Base-by-base conservation (phyloP, 2,113 vertebrate species). In the Thymallus thymallus region DNA sequence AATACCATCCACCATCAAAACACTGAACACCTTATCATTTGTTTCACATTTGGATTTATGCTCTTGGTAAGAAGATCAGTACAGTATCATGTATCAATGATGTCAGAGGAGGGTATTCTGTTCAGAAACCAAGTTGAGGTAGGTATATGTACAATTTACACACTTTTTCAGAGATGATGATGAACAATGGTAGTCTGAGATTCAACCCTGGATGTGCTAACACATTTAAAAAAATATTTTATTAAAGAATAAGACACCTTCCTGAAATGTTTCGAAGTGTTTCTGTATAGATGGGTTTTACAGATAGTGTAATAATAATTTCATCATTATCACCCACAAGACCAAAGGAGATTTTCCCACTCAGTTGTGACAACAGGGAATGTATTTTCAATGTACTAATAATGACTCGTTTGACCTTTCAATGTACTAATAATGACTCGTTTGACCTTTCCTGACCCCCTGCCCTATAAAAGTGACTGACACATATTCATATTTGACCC, bases 141-240 rank as follows among this genome's bases (percentile, higher is more conserved):
- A 95, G 94, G 92, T 94, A 84, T 82, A 94, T 94, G 92, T 92
- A 89, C 90, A 55, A 56, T 29, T 16, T 32, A 68, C n/a, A 60
- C n/a, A 9, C 18, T 60, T 16, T 60, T 22, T 51, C 48, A 51
- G 48, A 13, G n/a, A 23, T 60, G 56, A 22, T 22, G 56, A 60
- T 23, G n/a, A 60, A 60, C 56, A 60, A 51, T 18, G 48, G 48
- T 51, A 60, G 56, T 60, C 20, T 60, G 20, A 60, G n/a, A 60
- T 60, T 60, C n/a, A 60, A 46, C 9, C 35, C 41, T 68, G 41
- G 66, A 68, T 68, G 35, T 60, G 56, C 56, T 23, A n/a, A 60
- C 6, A 22, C 6, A 60, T 9, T 2, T 22, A 2, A 22, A 2
- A 22, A 1, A 1, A 35, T 7, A 2, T 41, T 41, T 12, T 12